Percentiles rank a stretch among this genome's conserved stretches.
Conservation (phyloP, 1,140 invertebrate species). For the Chelonus insularis region DNA sequence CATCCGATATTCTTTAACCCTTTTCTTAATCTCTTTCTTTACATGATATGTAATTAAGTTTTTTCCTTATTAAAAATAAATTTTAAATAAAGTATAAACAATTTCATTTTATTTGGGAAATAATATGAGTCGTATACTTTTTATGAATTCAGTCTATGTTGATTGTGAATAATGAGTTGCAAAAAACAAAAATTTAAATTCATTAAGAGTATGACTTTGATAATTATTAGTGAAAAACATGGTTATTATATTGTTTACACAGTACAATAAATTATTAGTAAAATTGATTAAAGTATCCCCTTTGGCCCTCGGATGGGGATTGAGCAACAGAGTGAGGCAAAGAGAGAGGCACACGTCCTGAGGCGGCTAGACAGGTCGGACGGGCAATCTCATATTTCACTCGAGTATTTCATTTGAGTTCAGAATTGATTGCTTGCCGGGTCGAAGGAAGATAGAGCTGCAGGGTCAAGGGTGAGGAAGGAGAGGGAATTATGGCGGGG, state of each 20-base stretch:
- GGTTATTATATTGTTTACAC: background rate
- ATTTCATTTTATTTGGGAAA: too few relatives aligned
- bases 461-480: background rate
- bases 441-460: conserved; percentile 26
- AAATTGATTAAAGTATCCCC: conserved; percentile 23
- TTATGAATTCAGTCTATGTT: too few relatives aligned
- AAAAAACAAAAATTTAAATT: too few relatives aligned
- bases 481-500: background rate
- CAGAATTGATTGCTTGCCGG: conserved; percentile 32
- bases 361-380: conserved; percentile 27
- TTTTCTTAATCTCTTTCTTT: too few relatives aligned
- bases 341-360: conserved; percentile 1
- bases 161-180: too few relatives aligned
- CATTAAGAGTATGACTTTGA: too few relatives aligned
- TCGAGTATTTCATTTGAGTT: conserved; percentile 37
- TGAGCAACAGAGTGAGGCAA: background rate
- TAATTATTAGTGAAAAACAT: background rate
- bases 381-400: conserved; percentile 35
- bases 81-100: too few relatives aligned
- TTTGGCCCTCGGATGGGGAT: background rate
- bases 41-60: too few relatives aligned
- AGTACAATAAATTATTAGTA: conserved; percentile 10
- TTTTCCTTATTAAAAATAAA: too few relatives aligned
- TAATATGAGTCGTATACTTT: too few relatives aligned
- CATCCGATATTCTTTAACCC: too few relatives aligned